phyloP scores from a whole-genome alignment of 1,140 invertebrate genomes.

The Atta colombica region DNA sequence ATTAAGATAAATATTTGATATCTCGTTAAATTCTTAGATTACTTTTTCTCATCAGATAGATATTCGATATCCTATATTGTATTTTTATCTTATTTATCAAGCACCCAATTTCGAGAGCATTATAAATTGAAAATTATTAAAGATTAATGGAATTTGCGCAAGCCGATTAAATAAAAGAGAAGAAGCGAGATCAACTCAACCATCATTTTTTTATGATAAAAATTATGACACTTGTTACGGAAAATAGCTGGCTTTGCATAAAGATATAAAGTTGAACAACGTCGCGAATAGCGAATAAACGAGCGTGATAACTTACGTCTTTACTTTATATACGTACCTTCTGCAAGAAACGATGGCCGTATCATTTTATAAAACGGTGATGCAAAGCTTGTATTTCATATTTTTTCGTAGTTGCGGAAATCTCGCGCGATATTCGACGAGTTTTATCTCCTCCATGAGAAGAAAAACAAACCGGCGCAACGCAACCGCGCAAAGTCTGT shows the following conservation, averaged over 20 bases:
- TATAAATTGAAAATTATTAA: neutral
- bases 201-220: constrained; percentile 45
- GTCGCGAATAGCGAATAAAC: constrained; percentile 8
- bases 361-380: constrained; percentile 55
- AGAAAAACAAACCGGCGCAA: neutral
- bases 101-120: neutral
- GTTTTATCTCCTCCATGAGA: neutral
- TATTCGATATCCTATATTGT: neutral
- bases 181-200: neutral
- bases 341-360: constrained; percentile 50
- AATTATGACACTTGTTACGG: constrained; percentile 53
- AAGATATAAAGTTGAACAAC: constrained; percentile 32
- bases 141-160: constrained; percentile 19
- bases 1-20: neutral
- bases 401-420: constrained; percentile 24
- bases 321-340: constrained; percentile 36
- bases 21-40: neutral
- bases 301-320: constrained; percentile 42
- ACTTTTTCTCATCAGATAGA: neutral
- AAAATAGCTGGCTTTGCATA: constrained; percentile 52
- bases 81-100: neutral
- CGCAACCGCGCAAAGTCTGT: constrained; percentile 16
- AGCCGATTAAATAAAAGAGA: neutral
- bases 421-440: constrained; percentile 26
- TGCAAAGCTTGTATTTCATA: constrained; percentile 29